phyloP scores from a whole-genome alignment of 2,797 vertebrate genomes.

The Microctenopoma stevenorrisi region DNA sequence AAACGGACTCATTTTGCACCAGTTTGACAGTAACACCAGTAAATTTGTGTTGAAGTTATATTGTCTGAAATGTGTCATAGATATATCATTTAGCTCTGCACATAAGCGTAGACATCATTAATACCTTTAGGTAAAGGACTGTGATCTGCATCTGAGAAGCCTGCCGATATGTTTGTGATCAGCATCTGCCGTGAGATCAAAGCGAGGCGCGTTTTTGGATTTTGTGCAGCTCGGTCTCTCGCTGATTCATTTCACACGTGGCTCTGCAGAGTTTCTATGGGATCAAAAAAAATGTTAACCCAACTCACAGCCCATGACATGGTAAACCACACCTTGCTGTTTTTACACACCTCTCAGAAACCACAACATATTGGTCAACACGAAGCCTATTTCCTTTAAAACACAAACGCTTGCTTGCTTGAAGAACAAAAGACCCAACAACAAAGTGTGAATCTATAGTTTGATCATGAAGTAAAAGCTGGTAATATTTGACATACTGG shows the following conservation, averaged over 20 bases:
- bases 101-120: neutral
- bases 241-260: slow-evolving; percentile 44
- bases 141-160: neutral
- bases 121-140: neutral
- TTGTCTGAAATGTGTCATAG: neutral
- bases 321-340: slow-evolving; percentile 50
- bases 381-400: slow-evolving; percentile 41
- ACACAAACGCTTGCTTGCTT: slow-evolving; percentile 23
- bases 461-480: neutral
- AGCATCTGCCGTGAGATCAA: slow-evolving; percentile 5
- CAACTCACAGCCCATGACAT: slow-evolving; percentile 13
- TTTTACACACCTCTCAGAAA: slow-evolving; percentile 33
- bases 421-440: slow-evolving; percentile 31
- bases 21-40: neutral
- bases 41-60: neutral
- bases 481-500: neutral
- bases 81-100: neutral
- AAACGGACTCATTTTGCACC: too few species aligned
- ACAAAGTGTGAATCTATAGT: slow-evolving; percentile 19
- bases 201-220: neutral
- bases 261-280: slow-evolving; percentile 29
- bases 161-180: neutral
- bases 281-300: slow-evolving; percentile 7
- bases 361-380: slow-evolving; percentile 33
- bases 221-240: slow-evolving; percentile 17